phyloP scores from a whole-genome alignment of 2,888 invertebrate species.

The Cryptocephalus primarius region DNA sequence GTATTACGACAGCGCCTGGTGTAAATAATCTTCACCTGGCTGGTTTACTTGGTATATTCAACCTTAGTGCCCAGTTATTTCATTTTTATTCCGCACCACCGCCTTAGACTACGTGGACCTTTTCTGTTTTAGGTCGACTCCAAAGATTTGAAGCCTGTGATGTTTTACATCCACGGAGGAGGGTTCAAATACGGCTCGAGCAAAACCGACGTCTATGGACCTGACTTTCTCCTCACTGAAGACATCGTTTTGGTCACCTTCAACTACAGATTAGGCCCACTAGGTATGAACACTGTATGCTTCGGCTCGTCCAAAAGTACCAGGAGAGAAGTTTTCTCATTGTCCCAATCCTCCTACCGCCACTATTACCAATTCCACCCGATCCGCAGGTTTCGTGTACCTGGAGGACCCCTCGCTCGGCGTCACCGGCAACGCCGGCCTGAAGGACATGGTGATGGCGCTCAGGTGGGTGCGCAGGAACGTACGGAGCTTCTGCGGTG shows the following conservation, averaged over 20 bases:
- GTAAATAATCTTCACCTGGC: too few species aligned
- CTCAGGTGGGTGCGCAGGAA: slow-evolving; percentile 42
- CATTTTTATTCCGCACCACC: too few species aligned
- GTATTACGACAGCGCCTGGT: too few species aligned
- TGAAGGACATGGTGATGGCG: slow-evolving; percentile 43
- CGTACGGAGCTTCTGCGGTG: slow-evolving; percentile 27
- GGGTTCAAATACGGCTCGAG: slow-evolving; percentile 40
- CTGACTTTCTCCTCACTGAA: slow-evolving; percentile 38
- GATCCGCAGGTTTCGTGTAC: slow-evolving; percentile 36
- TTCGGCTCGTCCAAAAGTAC: background rate
- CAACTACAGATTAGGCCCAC: slow-evolving; percentile 39
- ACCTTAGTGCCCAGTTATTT: too few species aligned
- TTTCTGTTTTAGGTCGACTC: too few species aligned
- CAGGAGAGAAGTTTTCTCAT: too few species aligned
- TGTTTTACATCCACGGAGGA: slow-evolving; percentile 44
- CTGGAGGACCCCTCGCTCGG: slow-evolving; percentile 37
- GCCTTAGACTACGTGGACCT: too few species aligned
- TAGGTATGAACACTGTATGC: slow-evolving; percentile 24
- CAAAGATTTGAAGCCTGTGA: slow-evolving; percentile 22
- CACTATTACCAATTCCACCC: too few species aligned
- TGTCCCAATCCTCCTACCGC: too few species aligned
- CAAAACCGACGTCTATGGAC: slow-evolving; percentile 27
- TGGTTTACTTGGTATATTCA: too few species aligned
- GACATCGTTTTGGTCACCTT: slow-evolving; percentile 39
- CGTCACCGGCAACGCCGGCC: slow-evolving; percentile 43